Percentiles rank a stretch among this genome's conserved stretches.
phyloP scores from a whole-genome alignment of 2,888 invertebrate species.

The Heliconius sara region DNA sequence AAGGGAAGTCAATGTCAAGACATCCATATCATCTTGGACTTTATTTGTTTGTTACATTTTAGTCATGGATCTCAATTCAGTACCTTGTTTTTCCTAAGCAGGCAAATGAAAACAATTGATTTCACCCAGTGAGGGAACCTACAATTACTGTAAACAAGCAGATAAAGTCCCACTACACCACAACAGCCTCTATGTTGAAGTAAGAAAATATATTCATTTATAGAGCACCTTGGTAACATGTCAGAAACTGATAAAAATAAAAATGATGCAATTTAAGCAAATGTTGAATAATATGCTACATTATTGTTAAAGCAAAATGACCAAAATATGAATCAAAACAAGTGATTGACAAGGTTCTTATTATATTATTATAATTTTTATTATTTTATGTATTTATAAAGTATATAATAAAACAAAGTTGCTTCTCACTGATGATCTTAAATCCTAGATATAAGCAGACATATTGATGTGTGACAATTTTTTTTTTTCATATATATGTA shows the following conservation, averaged over 20 bases:
- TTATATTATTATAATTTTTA: background rate
- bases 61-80: no score
- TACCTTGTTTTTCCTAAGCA: no score
- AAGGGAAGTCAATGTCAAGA: no score
- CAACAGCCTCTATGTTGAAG: no score
- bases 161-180: no score
- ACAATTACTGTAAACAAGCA: no score
- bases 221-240: background rate
- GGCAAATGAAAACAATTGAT: no score
- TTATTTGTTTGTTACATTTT: no score
- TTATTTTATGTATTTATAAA: no score
- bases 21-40: no score
- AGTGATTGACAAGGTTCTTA: background rate
- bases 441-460: background rate
- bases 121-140: no score
- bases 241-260: background rate
- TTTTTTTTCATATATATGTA: background rate
- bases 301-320: background rate
- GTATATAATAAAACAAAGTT: background rate
- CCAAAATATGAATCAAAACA: background rate
- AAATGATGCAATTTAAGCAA: constrained; percentile 1
- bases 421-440: background rate
- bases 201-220: background rate
- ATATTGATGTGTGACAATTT: no score
- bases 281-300: background rate